Evolutionary conservation across 2,113 vertebrate genomes (phyloP), one percentile per base, ranked within the genome.

Genomic region (Lepisosteus osseus): DNA sequence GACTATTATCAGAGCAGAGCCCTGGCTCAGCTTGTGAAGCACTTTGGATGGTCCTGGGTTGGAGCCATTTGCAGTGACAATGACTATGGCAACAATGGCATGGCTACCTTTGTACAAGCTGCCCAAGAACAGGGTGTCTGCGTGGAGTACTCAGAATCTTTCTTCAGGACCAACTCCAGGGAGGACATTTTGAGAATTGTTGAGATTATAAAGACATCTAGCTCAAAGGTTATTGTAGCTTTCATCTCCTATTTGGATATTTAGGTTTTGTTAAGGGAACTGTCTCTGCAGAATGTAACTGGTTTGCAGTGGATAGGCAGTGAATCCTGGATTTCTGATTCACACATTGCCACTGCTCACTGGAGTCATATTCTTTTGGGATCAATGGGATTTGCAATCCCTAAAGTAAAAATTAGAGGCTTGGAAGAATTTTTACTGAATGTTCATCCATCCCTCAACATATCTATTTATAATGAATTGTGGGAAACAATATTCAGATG

Each of bases 261-360:
- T 68, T 78, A 82, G 17, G 65, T 82, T 70, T 74, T 84, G 67
- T n/a, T 85, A 44, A 73, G 62, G 7, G 82, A 85, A 78, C 14
- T 85, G 3, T 72, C 76, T 4, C 43, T 64, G 7, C 77, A 82
- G 61, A 86, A 86, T 42, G 71, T 85, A 13, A 83, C 76, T 47
- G 84, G 82, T 1, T 15, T 79, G n/a, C 82, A 84, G 74, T 86
- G 84, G 84, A 84, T 86, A 62, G 84, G 82, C 68, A 86, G 84
- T 62, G 83, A 86, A 61, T 84, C 82, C 41, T 85, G 84, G 84
- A 83, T 86, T 62, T 84, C 82, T 62, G 78, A 82, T 47, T 74
- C 77, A 51, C 76, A 78, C 59, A 79, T 85, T 45, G 79, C 78
- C 6, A 68, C 74, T 56, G 64, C 69, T 29, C 76, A 81, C 73